Evolutionary conservation across 2,888 invertebrate genomes (phyloP).

Genomic region (Thalpophila matura): DNA sequence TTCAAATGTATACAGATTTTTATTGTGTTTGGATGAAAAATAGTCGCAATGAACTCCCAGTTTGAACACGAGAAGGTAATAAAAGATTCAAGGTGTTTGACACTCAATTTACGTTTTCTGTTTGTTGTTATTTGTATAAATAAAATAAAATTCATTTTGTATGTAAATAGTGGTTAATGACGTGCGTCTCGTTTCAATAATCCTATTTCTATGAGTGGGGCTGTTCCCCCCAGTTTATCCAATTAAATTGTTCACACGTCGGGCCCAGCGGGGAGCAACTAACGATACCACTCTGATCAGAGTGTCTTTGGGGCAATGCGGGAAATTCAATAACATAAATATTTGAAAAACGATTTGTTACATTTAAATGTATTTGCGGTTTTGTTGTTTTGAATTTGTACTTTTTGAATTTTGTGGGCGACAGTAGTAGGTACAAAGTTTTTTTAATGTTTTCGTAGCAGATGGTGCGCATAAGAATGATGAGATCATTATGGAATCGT

Average conservation of each 20-base stretch:
- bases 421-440: not conserved
- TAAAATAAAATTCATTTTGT: conserved; percentile 51
- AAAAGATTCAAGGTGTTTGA: conserved; percentile 60
- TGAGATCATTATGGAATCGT: conserved; percentile 4
- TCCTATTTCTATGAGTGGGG: conserved; percentile 74
- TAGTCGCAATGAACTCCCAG: conserved; percentile 48
- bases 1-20: conserved; percentile 65
- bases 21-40: conserved; percentile 69
- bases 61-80: conserved; percentile 45
- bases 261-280: conserved; percentile 79
- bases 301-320: conserved; percentile 68
- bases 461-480: not conserved
- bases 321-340: conserved; percentile 70
- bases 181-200: conserved; percentile 68
- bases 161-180: conserved; percentile 60
- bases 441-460: too few species aligned
- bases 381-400: conserved; percentile 23
- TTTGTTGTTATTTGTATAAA: conserved; percentile 55
- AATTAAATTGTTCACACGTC: conserved; percentile 90
- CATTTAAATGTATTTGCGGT: conserved; percentile 53
- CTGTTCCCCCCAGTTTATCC: conserved; percentile 77
- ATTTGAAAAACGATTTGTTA: conserved; percentile 65
- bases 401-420: not conserved
- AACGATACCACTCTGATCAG: conserved; percentile 64
- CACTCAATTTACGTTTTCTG: conserved; percentile 60